A percentile compares a stretch with the other conserved stretches of the same genome.
Evolutionary conservation across 1,140 invertebrate species (phyloP).

Genomic region (Sipha flava): DNA sequence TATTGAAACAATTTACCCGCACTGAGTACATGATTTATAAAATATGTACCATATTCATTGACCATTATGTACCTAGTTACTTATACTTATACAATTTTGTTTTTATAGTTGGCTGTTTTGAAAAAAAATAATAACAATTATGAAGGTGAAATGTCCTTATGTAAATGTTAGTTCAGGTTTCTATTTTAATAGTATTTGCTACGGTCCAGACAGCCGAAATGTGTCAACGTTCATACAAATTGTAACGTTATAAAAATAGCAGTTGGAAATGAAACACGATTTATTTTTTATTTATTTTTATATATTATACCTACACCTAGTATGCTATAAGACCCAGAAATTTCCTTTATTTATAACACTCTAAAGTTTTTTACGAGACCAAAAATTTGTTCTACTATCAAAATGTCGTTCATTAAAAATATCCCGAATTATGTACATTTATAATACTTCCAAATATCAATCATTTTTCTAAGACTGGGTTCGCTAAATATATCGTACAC

Average conservation of each 20-base stretch:
- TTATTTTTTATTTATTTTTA: constrained; percentile 22
- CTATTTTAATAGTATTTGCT: constrained; percentile 24
- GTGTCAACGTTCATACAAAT: constrained; percentile 28
- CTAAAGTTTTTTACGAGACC: neutral
- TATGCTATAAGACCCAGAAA: neutral
- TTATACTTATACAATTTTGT: no score
- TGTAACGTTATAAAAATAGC: constrained; percentile 28
- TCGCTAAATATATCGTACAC: no score
- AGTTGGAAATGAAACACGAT: constrained; percentile 20
- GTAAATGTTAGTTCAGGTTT: constrained; percentile 20
- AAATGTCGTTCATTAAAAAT: no score
- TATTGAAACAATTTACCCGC: no score
- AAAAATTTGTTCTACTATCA: no score
- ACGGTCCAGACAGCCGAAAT: constrained; percentile 31
- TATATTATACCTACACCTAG: neutral
- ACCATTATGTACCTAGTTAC: no score
- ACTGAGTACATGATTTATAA: no score
- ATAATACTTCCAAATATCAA: no score
- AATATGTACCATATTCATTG: no score
- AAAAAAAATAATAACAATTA: constrained; percentile 5
- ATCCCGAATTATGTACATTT: no score
- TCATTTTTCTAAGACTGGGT: no score
- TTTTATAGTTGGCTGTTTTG: neutral
- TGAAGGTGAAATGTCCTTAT: constrained; percentile 6
- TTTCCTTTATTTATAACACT: neutral